Evolutionary conservation across 2,797 vertebrate species (phyloP).

Genomic region (Myotis findleyi): DNA sequence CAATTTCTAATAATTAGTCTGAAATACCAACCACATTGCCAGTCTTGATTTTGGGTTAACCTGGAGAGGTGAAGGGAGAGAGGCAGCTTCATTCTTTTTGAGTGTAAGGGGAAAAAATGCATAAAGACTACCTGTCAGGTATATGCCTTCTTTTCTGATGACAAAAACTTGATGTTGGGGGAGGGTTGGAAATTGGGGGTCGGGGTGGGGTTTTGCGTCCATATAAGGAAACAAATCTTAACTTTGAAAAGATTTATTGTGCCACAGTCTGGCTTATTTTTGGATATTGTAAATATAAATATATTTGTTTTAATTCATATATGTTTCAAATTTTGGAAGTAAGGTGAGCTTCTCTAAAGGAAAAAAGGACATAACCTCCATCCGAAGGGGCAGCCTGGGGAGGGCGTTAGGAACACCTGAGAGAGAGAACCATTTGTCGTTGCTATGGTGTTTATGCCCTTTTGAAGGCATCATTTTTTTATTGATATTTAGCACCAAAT

Average conservation of each 20-base stretch:
- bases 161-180: neutral
- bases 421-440: neutral
- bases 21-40: conserved; percentile 63
- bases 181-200: neutral
- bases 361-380: neutral
- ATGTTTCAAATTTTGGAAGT: neutral
- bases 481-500: conserved; percentile 60
- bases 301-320: neutral
- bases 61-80: neutral
- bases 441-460: neutral
- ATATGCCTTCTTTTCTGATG: neutral
- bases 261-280: neutral
- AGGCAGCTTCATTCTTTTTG: neutral
- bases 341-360: neutral
- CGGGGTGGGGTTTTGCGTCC: neutral
- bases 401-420: neutral
- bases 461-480: conserved; percentile 46
- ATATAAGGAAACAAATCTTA: neutral
- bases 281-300: neutral
- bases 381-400: neutral
- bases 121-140: neutral
- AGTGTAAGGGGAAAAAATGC: neutral
- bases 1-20: conserved; percentile 71
- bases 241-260: neutral
- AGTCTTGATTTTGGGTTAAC: conserved; percentile 40